Base-by-base conservation (phyloP, 2,113 vertebrate genomes). In the Peromyscus leucopus region DNA sequence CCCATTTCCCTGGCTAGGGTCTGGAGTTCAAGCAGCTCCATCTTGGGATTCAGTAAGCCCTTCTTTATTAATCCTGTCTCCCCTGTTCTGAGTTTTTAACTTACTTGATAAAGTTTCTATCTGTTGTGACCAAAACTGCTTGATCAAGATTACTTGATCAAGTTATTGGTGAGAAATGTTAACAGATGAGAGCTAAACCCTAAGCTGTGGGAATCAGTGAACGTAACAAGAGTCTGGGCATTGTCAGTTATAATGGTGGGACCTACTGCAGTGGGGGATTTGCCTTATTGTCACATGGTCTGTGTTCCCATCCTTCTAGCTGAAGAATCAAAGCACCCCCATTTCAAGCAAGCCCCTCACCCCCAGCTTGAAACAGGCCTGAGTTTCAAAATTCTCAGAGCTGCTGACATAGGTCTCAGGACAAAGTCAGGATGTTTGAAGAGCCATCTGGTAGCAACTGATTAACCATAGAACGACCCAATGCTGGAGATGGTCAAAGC, bases 91-190 rank as follows among this genome's bases (percentile, higher is more conserved):
- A 85, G 65, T 59, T 80, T 82, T 59, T 42, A 82, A 86, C 74
- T 89, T 36, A 86, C 79, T 89, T 36, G 65, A 96, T 48, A 63
- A 83, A 69, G 13, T 80, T 94, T 46, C 39, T 84, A 8, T 75
- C 84, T 80, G 75, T 79, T 85, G 36, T 28, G 67, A 51, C 76
- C n/a, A 83, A 75, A 80, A 36, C 19, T 61, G 19, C 12, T 42
- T 82, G 46, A 89, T 39, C 36, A 63, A 94, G 51, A 65, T 31
- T 42, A 42, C 42, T 42, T 42, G 42, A 4, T 42, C 42, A 42
- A 74, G 78, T 48, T 87, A 46, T 39, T 22, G 21, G 19, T 42
- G 72, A 55, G n/a, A 72, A 36, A 36, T 8, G 13, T 28, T 83
- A 55, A 42, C 80, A 69, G 83, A 57, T 16, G 33, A 21, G 28